Evolutionary conservation across 2,113 vertebrate genomes (phyloP), one percentile per base, ranked within the genome.

Genomic region (Sus scrofa): DNA sequence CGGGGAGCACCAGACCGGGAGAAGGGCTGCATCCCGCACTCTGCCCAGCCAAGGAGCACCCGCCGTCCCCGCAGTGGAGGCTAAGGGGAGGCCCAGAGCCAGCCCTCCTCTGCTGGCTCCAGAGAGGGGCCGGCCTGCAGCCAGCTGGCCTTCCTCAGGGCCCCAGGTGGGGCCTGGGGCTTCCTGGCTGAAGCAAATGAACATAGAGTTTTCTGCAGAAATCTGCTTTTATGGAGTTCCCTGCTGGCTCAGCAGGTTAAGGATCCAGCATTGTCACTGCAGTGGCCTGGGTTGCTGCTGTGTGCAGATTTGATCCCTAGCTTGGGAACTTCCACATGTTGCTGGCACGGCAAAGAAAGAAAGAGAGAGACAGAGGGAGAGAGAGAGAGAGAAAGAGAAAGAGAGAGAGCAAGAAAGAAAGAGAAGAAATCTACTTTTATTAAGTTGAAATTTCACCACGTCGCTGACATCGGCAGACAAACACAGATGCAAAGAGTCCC

Each of bases 381-480:
- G 44, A 44, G 44, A 44, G 44, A 44, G 44, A 44, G 44, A 44
- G 44, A 4, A 44, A 44, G 44, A 44, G 44, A 44, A 44, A 8
- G 8, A 44, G 8, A 44, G 44, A 44, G 44, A 44, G 44, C 44
- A 44, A 44, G 44, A 44, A 44, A 44, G 8, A 44, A 44, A 44
- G 44, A 44, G 44, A 44, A 32, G 67, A 94, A 84, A 63, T 65
- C 14, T 3, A 67, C 74, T 95, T 96, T 95, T 93, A 96, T 89
- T 97, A 93, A 98, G 97, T 98, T 98, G 97, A 97, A 96, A 97
- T 98, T 97, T 95, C 44, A 6, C 94, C 96, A 91, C 0, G 68
- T 97, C 96, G 50, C 93, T 86, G 83, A 68, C 91, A 98, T 97
- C 98, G 97, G 90, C 98, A 98, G 98, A 98, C 98, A 98, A 96